Conservation (phyloP, 2,113 vertebrate genomes). For the Peromyscus californicus region DNA sequence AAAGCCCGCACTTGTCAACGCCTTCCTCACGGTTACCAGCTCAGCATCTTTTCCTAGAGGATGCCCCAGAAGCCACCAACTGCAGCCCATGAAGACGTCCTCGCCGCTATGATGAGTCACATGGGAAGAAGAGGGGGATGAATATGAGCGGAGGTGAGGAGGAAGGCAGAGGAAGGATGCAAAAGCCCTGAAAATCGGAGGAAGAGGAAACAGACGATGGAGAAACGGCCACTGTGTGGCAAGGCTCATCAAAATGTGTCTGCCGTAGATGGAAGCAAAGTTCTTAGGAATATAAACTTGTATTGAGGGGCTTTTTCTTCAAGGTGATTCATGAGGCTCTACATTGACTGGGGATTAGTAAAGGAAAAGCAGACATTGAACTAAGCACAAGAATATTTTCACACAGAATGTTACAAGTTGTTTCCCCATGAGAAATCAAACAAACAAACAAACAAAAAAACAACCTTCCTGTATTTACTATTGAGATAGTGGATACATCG, state of each 20-base stretch:
- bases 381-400: not conserved
- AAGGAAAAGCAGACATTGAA: conserved; percentile 39
- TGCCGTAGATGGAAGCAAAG: not conserved
- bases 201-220: not conserved
- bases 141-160: not conserved
- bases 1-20: not conserved
- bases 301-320: not conserved
- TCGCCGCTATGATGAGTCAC: not conserved
- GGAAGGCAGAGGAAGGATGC: not conserved
- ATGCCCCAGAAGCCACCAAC: not conserved
- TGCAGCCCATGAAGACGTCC: not conserved
- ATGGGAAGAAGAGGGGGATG: not conserved
- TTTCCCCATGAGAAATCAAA: not conserved
- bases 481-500: conserved; percentile 45
- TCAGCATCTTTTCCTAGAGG: conserved; percentile 62
- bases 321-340: conserved; percentile 23
- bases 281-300: not conserved
- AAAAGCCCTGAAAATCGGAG: not conserved
- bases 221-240: not conserved
- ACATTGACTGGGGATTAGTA: conserved; percentile 32
- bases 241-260: conserved; percentile 37
- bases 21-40: not conserved
- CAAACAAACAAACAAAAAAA: not conserved
- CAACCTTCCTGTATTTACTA: conserved; percentile 25
- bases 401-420: not conserved